Evolutionary conservation across 1,140 invertebrate species (phyloP).

Genomic region (Philotrypesis tridentata): DNA sequence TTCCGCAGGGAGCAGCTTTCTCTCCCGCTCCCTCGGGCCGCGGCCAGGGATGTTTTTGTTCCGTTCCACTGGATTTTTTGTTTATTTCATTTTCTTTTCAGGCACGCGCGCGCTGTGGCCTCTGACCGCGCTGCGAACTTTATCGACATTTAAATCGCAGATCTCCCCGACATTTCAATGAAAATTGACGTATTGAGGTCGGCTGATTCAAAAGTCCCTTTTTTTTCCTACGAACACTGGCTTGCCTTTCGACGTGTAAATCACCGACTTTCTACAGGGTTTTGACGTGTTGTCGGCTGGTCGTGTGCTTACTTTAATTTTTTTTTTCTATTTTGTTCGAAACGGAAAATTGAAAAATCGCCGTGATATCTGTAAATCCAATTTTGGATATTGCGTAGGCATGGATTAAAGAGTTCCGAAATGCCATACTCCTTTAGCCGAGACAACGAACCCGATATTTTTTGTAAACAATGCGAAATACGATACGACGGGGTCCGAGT

Average conservation of each 20-base stretch:
- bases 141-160: slow-evolving; percentile 21
- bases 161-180: slow-evolving; percentile 11
- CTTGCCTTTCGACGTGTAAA: neutral
- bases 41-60: neutral
- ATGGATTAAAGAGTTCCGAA: too few species aligned
- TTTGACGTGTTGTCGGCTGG: neutral
- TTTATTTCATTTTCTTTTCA: slow-evolving; percentile 8
- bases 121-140: neutral
- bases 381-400: too few species aligned
- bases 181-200: slow-evolving; percentile 12
- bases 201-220: neutral
- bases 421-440: too few species aligned
- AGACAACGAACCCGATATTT: too few species aligned
- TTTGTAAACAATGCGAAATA: too few species aligned
- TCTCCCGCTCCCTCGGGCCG: neutral
- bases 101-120: neutral
- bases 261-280: neutral
- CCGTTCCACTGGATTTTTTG: neutral
- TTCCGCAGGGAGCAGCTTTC: neutral
- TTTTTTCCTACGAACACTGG: neutral
- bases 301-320: neutral
- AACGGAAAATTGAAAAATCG: neutral
- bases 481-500: too few species aligned
- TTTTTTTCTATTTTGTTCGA: neutral
- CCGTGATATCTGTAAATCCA: too few species aligned